Percentiles rank a stretch among this genome's conserved stretches.
Conservation (phyloP, 2,113 vertebrate genomes). For the Genyomyrus donnyi region DNA sequence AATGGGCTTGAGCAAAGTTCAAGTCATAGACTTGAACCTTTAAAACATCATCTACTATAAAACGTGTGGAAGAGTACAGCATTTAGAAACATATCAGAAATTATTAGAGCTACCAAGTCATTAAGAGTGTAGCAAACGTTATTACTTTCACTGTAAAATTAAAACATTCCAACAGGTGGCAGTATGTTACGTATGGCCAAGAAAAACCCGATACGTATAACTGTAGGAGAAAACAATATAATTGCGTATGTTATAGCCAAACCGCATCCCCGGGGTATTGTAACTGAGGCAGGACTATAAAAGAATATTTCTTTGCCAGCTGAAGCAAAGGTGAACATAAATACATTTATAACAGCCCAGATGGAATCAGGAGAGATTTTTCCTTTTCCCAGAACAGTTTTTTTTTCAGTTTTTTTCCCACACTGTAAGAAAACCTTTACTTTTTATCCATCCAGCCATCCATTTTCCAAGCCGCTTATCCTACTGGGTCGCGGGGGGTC, state of each 20-base stretch:
- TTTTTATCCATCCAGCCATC: no score
- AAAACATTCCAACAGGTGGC: conserved; percentile 3
- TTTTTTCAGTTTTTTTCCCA: not conserved
- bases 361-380: not conserved
- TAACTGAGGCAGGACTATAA: not conserved
- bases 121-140: not conserved
- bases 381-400: not conserved
- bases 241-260: not conserved
- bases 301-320: not conserved
- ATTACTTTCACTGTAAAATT: not conserved
- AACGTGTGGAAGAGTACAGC: not conserved
- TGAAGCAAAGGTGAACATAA: not conserved
- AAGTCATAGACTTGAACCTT: not conserved
- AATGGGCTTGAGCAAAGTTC: not conserved
- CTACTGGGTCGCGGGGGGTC: no score
- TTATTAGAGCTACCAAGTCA: not conserved
- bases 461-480: no score
- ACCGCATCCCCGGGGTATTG: not conserved
- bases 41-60: not conserved
- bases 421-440: not conserved
- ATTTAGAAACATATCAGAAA: not conserved
- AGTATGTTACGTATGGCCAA: not conserved
- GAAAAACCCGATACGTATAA: not conserved
- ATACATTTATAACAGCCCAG: not conserved
- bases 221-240: not conserved